Evolutionary conservation across 2,113 vertebrate species (phyloP), one percentile per base, ranked within the genome.

Genomic region (Charadrius vociferus): DNA sequence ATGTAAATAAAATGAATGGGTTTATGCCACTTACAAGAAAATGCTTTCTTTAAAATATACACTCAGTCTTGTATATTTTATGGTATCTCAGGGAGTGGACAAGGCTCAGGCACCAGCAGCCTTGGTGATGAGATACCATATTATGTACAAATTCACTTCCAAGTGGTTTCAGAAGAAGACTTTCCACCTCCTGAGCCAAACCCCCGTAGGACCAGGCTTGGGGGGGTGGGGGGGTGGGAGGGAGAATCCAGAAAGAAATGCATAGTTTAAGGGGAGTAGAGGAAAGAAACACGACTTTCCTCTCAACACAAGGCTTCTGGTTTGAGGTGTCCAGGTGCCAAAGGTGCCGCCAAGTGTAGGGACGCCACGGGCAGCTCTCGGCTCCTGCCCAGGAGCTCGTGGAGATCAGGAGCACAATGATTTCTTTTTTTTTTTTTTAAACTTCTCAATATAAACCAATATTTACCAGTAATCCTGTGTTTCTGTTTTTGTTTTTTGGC

Each of bases 401-500:
- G 71, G 84, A 93, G 91, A 71, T 88, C 89, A 88, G 92, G 85
- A 96, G 84, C 91, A 88, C 49, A 0, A 62, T 95, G 86, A 97
- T 68, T 72, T 97, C 30, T 96, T 81, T 95, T 97, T 96, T 68
- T 81, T 59, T 59, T 79, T 98, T 86, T 94, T 90, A 91, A 88
- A 96, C 95, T 97, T 98, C 92, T 98, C 96, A 97, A 97, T 97
- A 98, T 98, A 98, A 98, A 98, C 97, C 97, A 98, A 98, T 98
- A 98, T 98, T 98, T 98, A 98, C 98, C 97, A 98, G 98, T 98
- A 98, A 98, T 97, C 97, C 98, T 98, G 81, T 98, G 96, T 98
- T 98, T 98, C 97, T 98, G 95, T 98, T 97, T 98, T 96, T 98
- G 97, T 98, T 97, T 98, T 98, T 98, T 98, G 97, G 98, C 98